Percentiles rank a stretch among this genome's conserved stretches.
phyloP scores from a whole-genome alignment of 37 sponge, comb jelly and placozoan species.

The Ianthella basta region DNA sequence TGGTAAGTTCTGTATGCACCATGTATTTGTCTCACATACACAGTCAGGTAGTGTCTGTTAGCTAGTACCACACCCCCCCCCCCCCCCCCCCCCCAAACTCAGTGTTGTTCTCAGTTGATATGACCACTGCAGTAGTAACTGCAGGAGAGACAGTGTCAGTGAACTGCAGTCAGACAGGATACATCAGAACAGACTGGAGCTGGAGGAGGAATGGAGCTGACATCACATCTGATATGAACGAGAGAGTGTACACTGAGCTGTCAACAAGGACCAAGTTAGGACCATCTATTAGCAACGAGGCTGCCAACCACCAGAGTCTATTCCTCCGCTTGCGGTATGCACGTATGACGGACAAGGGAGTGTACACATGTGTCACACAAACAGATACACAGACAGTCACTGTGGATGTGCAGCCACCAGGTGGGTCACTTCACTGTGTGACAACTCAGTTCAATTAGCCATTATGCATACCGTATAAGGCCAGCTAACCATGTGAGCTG shows the following conservation, averaged over 20 bases:
- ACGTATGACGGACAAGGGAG: constrained; percentile 10
- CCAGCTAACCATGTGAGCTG: too few relatives aligned
- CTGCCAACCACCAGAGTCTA: neutral
- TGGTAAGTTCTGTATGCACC: too few relatives aligned
- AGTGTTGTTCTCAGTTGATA: neutral
- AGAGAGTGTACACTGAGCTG: neutral
- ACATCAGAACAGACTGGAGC: constrained; percentile 19
- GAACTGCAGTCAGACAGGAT: constrained; percentile 14
- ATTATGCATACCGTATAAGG: too few relatives aligned
- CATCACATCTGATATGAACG: neutral
- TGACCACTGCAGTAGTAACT: neutral
- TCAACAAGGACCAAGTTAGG: neutral
- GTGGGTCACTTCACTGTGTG: neutral
- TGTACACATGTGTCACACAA: neutral
- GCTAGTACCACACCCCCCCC: too few relatives aligned
- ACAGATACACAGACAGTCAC: neutral
- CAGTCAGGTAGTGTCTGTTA: too few relatives aligned
- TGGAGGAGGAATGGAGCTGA: neutral
- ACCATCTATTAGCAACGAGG: neutral
- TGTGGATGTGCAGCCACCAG: neutral
- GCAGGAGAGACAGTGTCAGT: neutral
- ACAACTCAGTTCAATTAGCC: too few relatives aligned
- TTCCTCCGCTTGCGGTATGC: neutral
- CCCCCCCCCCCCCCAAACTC: neutral
- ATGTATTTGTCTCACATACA: too few relatives aligned